Evolutionary conservation across 23 tunicate species (phyloP).

Genomic region (Clavelina lepadiformis): DNA sequence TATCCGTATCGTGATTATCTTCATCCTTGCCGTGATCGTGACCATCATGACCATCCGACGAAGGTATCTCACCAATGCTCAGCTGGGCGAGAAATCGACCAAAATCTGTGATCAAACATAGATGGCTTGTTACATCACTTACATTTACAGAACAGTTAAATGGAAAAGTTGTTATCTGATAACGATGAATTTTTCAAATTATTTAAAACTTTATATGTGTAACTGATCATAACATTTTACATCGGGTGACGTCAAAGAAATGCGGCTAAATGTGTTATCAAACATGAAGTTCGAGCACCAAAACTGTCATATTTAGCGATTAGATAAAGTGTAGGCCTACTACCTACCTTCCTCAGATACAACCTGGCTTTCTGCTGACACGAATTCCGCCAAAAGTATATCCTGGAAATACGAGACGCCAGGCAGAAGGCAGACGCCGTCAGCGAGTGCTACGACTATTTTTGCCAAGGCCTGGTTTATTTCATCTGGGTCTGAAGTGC

Average conservation of each 20-base stretch:
- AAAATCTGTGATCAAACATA: conserved; percentile 17
- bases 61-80: conserved; percentile 14
- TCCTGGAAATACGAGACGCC: conserved; percentile 2
- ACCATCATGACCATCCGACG: conserved; percentile 1
- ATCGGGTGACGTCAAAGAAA: no score
- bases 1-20: background rate
- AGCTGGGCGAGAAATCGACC: conserved; percentile 8
- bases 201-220: no score
- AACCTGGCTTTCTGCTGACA: background rate
- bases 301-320: no score
- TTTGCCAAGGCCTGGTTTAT: background rate
- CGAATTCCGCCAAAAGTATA: background rate
- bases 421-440: conserved; percentile 15
- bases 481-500: conserved; percentile 8
- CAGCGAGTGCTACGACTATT: background rate
- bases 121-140: no score
- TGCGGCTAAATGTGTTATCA: no score
- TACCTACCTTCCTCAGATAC: conserved; percentile 7
- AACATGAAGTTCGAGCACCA: no score
- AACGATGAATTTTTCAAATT: no score
- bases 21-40: no score
- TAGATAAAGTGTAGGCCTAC: no score
- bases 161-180: no score
- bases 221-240: no score
- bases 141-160: no score